These are phyloP conservation scores for Orchestes rusci DNA, from an alignment of 2,888 invertebrate genomes.

Conservation along the genomic window DNA sequence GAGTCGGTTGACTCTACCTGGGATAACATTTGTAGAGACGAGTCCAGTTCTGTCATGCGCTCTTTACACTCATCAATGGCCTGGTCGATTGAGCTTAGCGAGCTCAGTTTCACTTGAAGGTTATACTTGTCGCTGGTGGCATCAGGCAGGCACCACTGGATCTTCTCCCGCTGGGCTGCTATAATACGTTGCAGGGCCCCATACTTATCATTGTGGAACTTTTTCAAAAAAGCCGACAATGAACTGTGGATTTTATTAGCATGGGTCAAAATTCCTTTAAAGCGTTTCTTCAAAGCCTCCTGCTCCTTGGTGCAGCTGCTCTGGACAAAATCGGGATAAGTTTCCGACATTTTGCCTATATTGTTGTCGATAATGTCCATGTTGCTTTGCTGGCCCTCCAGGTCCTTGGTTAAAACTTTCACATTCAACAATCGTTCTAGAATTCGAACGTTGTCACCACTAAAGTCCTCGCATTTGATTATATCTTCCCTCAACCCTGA, in stretches of 20 bases:
- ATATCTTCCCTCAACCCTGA: constrained; percentile 72
- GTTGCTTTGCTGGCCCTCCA: constrained; percentile 60
- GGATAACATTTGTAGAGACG: constrained; percentile 63
- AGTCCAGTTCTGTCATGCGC: constrained; percentile 60
- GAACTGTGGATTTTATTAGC: constrained; percentile 76
- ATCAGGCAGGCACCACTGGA: constrained; percentile 87
- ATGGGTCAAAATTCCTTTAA: constrained; percentile 69
- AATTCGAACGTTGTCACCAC: constrained; percentile 79
- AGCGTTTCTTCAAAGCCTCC: constrained; percentile 74
- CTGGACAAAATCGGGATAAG: constrained; percentile 67
- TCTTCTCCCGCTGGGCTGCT: constrained; percentile 76
- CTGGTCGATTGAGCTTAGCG: constrained; percentile 66
- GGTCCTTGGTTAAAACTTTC: constrained; percentile 61
- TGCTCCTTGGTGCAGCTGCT: constrained; percentile 76
- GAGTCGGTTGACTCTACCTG: constrained; percentile 68
- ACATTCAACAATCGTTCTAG: constrained; percentile 70
- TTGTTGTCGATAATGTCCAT: constrained; percentile 62
- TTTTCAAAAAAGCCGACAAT: constrained; percentile 73
- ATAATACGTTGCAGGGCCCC: constrained; percentile 75
- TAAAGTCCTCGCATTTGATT: constrained; percentile 84
- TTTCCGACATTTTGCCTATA: constrained; percentile 62
- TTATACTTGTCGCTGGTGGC: constrained; percentile 85
- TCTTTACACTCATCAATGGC: constrained; percentile 64
- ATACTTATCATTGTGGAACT: constrained; percentile 79
- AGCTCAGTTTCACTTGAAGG: constrained; percentile 81